Evolutionary conservation across 2,113 vertebrate species (phyloP), one percentile per base, ranked within the genome.

Genomic region (Salvelinus sp.): DNA sequence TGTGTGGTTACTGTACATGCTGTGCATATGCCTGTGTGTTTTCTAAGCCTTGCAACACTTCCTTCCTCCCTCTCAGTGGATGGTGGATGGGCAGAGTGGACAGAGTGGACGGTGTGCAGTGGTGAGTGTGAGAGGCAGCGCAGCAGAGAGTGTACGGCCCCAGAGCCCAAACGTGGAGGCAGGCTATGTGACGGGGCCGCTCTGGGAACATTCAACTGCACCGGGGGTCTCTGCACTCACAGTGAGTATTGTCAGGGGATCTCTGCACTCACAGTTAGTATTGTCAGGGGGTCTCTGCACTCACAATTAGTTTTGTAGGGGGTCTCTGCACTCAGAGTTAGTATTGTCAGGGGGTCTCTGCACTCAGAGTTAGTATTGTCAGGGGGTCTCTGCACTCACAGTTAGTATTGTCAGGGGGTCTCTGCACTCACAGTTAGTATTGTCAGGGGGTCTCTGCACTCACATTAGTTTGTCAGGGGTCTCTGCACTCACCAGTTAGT

Each of bases 161-260:
- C 96, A 0, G 86, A 96, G 1, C 96, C 97, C 0, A 86, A 95
- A 25, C 96, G 97, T 0, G 96, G 96, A 6, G 96, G 96, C 0
- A 94, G 91, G 13, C 88, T 93, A 83, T 98, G 97, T 18, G 95
- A 97, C 81, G 97, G 97, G 0, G 87, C 94, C 57, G 92, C 94
- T n/a, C 90, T 96, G 33, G 95, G 95, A 48, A 91, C 93, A 0
- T 95, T 96, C 79, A 98, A 98, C 82, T 98, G 97, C 92, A 98
- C 97, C 0, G 96, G 97, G n/a, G 97, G 96, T 20, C 93, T 97
- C 0, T 98, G 97, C 90, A 94, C 96, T 69, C 95, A 97, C 92
- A 96, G 97, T 98, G 92, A 87, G 91, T 83, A 14, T 10, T 22
- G 48, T 50, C 14, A 50, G 96, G 97, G 20, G 96, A 96, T 20